Conservation (phyloP, 2,888 invertebrate genomes). For the Anaspis maculata region DNA sequence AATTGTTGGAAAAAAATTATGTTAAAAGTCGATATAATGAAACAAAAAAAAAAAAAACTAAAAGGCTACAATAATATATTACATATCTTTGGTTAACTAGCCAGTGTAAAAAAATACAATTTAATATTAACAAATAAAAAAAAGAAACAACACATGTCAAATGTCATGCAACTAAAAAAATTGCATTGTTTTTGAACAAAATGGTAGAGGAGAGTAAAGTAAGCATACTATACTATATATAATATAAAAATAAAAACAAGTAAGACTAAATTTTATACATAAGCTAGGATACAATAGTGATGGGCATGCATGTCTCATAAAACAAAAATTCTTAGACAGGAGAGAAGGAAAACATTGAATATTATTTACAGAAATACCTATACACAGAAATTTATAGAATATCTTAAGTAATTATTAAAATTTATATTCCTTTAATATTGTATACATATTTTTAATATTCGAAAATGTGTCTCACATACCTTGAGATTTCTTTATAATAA, state of each 20-base stretch:
- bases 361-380: conserved; percentile 37
- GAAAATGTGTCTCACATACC: conserved; percentile 35
- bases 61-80: conserved; percentile 35
- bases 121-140: conserved; percentile 24
- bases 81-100: conserved; percentile 45
- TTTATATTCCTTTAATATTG: conserved; percentile 37
- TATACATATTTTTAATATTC: conserved; percentile 36
- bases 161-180: conserved; percentile 18
- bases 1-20: too few species aligned
- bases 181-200: too few species aligned
- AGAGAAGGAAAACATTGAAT: conserved; percentile 29
- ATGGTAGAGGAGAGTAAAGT: too few species aligned
- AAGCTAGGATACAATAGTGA: conserved; percentile 16
- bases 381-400: conserved; percentile 38
- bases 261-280: conserved; percentile 8
- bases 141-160: too few species aligned
- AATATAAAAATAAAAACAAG: conserved; percentile 24
- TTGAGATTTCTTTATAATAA: conserved; percentile 38
- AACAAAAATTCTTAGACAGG: conserved; percentile 16
- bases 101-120: conserved; percentile 31
- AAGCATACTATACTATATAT: conserved; percentile 21
- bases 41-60: conserved; percentile 22
- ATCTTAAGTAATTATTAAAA: conserved; percentile 36
- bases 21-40: conserved; percentile 23
- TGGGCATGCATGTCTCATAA: conserved; percentile 11